phyloP scores from a whole-genome alignment of 2,113 vertebrate genomes.

The Sinosuthora webbiana region DNA sequence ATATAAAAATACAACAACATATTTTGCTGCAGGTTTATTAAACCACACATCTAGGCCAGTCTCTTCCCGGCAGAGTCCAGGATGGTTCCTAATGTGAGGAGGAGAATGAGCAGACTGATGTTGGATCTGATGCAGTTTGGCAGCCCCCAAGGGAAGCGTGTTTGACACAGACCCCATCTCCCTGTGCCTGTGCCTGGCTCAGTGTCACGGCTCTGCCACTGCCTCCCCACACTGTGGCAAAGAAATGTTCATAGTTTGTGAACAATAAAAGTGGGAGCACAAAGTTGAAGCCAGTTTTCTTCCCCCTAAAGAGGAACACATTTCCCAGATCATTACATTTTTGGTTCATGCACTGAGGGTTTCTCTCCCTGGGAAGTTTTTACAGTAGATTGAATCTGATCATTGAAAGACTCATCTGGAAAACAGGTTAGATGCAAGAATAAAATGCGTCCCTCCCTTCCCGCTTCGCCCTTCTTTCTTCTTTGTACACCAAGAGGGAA shows the following conservation, averaged over 20 bases:
- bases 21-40: not conserved
- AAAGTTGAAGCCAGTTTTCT: slow-evolving; percentile 25
- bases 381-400: slow-evolving; percentile 62
- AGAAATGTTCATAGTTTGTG: not conserved
- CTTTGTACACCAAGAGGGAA: not conserved
- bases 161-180: not conserved
- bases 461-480: not conserved
- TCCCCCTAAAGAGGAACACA: not conserved
- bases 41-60: not conserved
- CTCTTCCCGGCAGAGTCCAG: not conserved
- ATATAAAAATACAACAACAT: not conserved
- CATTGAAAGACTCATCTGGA: slow-evolving; percentile 62
- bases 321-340: slow-evolving; percentile 61
- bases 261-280: slow-evolving; percentile 21
- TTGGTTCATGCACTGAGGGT: slow-evolving; percentile 54
- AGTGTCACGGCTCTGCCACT: not conserved
- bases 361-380: slow-evolving; percentile 60
- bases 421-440: slow-evolving; percentile 47
- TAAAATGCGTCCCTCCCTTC: not conserved
- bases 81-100: not conserved
- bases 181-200: not conserved
- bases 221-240: not conserved
- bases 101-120: not conserved
- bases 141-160: not conserved
- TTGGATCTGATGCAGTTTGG: not conserved